Evolutionary conservation across 2,113 vertebrate species (phyloP).

Genomic region (Oryzias celebensis): DNA sequence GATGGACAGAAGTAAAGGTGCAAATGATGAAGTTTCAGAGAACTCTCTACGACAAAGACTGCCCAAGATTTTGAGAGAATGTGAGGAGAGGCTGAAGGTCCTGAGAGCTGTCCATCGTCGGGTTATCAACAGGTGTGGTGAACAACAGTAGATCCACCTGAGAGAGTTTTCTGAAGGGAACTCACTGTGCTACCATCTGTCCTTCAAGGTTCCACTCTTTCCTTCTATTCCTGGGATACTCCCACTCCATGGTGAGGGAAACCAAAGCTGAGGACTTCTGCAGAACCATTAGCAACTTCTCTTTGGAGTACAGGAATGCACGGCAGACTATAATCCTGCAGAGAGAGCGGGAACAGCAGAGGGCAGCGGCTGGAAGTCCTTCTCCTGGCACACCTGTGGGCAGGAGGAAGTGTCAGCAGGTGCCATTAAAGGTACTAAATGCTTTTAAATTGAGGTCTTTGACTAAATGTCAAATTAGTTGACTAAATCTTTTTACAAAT

Average conservation of each 20-base stretch:
- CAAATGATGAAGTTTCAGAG: conserved; percentile 14
- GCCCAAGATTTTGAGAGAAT: conserved; percentile 73
- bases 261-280: conserved; percentile 75
- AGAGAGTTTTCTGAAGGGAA: no score
- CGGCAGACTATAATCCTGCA: conserved; percentile 69
- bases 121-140: conserved; percentile 73
- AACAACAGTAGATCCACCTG: no score
- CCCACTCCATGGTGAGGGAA: conserved; percentile 63
- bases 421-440: conserved; percentile 28
- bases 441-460: not conserved
- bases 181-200: not conserved
- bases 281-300: conserved; percentile 78
- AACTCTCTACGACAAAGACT: conserved; percentile 54
- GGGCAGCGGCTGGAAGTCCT: conserved; percentile 4
- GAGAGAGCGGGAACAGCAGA: conserved; percentile 59
- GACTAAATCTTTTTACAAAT: not conserved
- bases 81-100: conserved; percentile 74
- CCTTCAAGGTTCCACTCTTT: conserved; percentile 78
- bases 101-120: conserved; percentile 75
- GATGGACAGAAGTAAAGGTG: conserved; percentile 26
- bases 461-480: no score
- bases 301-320: conserved; percentile 73
- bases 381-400: conserved; percentile 14
- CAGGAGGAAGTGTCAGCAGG: conserved; percentile 26
- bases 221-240: conserved; percentile 80